Conservation (phyloP, 2,113 vertebrate genomes). For the Potamarius usumacintae region DNA sequence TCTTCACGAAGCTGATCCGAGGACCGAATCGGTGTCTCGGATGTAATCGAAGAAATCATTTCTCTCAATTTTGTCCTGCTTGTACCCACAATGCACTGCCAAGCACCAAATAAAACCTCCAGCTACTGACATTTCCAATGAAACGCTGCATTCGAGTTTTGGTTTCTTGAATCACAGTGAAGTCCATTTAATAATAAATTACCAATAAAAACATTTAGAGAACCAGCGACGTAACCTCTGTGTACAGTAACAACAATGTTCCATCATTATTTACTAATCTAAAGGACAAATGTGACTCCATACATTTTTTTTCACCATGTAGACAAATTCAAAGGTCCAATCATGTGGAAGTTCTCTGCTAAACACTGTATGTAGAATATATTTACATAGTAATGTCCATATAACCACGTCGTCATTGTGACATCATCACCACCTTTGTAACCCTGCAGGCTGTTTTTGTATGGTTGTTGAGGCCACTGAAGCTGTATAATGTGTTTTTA, state of each 20-base stretch:
- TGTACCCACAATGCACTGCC: not conserved
- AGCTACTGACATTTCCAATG: not conserved
- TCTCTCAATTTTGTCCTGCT: not conserved
- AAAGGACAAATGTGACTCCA: not conserved
- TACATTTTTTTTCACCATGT: not conserved
- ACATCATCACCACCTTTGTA: not conserved
- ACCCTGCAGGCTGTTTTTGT: not conserved
- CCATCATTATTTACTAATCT: not conserved
- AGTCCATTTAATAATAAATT: not conserved
- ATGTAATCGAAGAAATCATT: not conserved
- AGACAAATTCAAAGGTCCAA: not conserved
- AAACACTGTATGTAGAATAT: not conserved
- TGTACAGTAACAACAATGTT: not conserved
- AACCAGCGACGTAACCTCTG: too few species aligned
- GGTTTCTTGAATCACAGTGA: not conserved
- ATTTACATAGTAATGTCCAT: not conserved
- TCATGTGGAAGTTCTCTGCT: not conserved
- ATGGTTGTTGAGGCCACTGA: not conserved
- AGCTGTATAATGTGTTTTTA: not conserved
- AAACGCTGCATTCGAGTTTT: not conserved
- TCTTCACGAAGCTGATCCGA: not conserved
- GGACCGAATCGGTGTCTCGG: not conserved
- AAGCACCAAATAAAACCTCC: constrained; percentile 22
- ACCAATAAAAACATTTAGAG: not conserved
- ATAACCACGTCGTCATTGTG: not conserved